Evolutionary conservation across 2,888 invertebrate species (phyloP).

Genomic region (Synanthedon tipuliformis): DNA sequence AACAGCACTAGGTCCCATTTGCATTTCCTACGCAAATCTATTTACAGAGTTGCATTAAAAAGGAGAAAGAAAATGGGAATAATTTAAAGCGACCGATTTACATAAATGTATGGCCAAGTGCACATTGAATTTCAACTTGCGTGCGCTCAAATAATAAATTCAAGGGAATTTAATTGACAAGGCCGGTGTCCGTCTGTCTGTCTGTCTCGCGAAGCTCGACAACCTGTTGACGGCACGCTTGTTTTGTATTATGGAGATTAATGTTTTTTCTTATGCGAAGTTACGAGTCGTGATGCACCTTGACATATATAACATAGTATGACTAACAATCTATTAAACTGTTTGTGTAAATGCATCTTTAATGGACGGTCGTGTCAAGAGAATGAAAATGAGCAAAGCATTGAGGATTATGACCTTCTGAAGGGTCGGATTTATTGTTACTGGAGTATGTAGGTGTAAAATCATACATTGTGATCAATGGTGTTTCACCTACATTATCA

Average conservation of each 20-base stretch:
- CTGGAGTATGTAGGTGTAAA: no score
- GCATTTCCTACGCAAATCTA: background rate
- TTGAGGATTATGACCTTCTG: no score
- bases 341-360: no score
- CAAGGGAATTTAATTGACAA: constrained; percentile 10
- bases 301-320: background rate
- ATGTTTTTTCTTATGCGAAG: background rate
- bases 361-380: no score
- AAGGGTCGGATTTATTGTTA: no score
- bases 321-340: background rate
- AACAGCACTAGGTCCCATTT: background rate
- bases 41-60: background rate
- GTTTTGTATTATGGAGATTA: background rate
- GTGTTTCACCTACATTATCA: no score
- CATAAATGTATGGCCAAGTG: constrained; percentile 3
- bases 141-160: constrained; percentile 7
- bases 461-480: no score
- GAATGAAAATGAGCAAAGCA: no score
- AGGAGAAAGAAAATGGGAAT: constrained; percentile 2
- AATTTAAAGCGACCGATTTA: constrained; percentile 5
- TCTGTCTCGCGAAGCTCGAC: constrained; percentile 4
- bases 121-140: constrained; percentile 6
- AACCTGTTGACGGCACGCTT: constrained; percentile 2
- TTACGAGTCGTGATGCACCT: background rate
- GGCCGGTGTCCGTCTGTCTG: constrained; percentile 9